Evolutionary conservation across 2,797 vertebrate genomes (phyloP).

Genomic region (Sebastes paucispinis): DNA sequence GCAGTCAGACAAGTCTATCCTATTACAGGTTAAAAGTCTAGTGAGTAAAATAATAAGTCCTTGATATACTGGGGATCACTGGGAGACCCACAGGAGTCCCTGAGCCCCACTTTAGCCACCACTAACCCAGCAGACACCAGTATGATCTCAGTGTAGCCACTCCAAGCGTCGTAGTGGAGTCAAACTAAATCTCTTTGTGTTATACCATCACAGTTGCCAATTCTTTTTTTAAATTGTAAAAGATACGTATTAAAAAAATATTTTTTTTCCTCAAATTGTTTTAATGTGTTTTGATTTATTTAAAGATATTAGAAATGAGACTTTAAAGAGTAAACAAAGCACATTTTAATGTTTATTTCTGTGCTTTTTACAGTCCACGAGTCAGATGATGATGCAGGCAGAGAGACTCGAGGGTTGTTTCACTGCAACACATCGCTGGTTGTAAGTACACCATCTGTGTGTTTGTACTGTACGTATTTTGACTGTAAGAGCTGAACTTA

Average conservation of each 20-base stretch:
- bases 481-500: background rate
- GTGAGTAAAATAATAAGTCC: constrained; percentile 16
- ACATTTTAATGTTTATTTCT: constrained; percentile 13
- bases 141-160: background rate
- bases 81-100: constrained; percentile 1
- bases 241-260: background rate
- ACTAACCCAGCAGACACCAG: background rate
- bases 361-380: background rate
- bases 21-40: constrained; percentile 5
- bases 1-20: background rate
- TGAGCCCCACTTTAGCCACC: constrained; percentile 14
- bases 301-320: background rate
- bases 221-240: background rate
- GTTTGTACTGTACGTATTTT: background rate
- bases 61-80: background rate
- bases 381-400: constrained; percentile 4
- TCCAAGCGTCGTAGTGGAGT: background rate
- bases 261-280: background rate
- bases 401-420: background rate
- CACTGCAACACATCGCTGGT: background rate
- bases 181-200: background rate
- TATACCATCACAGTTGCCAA: background rate
- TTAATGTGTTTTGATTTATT: background rate
- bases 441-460: background rate
- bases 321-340: background rate